These are phyloP conservation scores for Daubentonia madagascariensis DNA, from an alignment of 2,113 vertebrate genomes.

Conservation along the genomic window DNA sequence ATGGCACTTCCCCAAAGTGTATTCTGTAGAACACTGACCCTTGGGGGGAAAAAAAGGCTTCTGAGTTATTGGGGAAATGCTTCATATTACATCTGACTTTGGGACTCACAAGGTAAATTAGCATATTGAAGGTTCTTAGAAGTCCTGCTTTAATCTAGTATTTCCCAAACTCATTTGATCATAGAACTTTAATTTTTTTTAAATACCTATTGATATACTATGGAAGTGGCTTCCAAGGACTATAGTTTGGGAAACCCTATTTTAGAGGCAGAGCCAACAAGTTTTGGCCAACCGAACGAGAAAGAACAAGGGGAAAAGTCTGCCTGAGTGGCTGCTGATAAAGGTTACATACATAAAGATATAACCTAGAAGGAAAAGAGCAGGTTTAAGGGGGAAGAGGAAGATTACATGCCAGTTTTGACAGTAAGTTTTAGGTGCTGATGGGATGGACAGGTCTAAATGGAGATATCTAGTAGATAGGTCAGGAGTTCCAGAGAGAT, in stretches of 20 bases:
- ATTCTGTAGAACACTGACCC: background rate
- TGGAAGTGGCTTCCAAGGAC: background rate
- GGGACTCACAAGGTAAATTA: background rate
- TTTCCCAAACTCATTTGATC: background rate
- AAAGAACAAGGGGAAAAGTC: background rate
- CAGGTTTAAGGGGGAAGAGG: background rate
- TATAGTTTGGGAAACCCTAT: background rate
- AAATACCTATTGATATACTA: background rate
- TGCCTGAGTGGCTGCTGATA: background rate
- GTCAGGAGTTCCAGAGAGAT: background rate
- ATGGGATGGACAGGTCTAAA: background rate
- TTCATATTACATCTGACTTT: background rate
- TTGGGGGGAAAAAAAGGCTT: background rate
- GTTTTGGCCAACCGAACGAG: background rate
- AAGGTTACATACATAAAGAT: background rate
- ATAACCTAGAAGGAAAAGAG: background rate
- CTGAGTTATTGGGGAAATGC: background rate
- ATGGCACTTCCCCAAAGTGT: background rate
- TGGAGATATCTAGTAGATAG: background rate
- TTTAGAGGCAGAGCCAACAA: background rate
- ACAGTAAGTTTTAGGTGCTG: background rate
- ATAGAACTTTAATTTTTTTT: background rate
- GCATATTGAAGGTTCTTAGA: slow-evolving; percentile 22
- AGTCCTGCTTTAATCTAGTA: background rate
- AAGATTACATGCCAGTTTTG: background rate